Evolutionary conservation across 2,888 invertebrate genomes (phyloP).

Genomic region (Blastobasis lacticolella): DNA sequence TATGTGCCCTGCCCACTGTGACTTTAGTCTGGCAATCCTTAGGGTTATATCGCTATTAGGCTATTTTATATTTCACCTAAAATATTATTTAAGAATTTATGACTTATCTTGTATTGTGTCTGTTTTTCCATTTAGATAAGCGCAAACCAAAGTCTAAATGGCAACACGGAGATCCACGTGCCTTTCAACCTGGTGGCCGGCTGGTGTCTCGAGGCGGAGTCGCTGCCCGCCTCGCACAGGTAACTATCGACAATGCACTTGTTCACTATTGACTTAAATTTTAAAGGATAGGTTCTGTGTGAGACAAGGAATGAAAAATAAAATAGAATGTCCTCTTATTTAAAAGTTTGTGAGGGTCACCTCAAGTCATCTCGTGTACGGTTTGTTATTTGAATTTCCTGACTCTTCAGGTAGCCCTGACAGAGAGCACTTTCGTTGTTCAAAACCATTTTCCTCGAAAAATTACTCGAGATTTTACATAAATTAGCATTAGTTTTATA

Average conservation of each 20-base stretch:
- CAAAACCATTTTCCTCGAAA: no score
- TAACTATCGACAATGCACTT: conserved; percentile 13
- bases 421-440: no score
- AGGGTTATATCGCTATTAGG: neutral
- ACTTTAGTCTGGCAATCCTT: neutral
- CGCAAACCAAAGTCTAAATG: conserved; percentile 66
- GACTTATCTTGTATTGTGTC: neutral
- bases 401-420: no score
- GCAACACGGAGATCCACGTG: conserved; percentile 68
- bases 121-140: conserved; percentile 45
- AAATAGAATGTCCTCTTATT: no score
- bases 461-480: no score
- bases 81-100: neutral
- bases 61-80: neutral
- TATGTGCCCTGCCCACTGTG: neutral
- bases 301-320: no score
- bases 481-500: no score
- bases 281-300: no score
- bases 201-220: conserved; percentile 94
- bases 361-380: no score
- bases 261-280: no score
- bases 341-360: no score
- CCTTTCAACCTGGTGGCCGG: conserved; percentile 92
- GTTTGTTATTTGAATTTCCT: no score
- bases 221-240: conserved; percentile 81